These are phyloP conservation scores for Choreutis nemorana DNA, from an alignment of 2,888 invertebrate species.

Conservation along the genomic window DNA sequence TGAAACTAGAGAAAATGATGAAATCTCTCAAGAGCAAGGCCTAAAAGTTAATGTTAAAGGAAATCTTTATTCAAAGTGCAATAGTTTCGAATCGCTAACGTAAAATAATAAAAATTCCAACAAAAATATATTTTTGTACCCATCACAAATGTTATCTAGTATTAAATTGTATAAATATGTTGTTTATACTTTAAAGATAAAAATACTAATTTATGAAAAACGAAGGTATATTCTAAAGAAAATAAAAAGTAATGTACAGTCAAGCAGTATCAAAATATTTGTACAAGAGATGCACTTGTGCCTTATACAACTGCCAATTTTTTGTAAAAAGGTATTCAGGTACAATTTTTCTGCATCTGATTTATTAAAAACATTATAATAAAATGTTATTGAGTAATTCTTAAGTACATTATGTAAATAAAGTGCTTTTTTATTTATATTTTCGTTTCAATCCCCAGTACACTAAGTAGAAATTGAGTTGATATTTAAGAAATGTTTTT, in stretches of 20 bases:
- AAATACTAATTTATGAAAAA: too few species aligned
- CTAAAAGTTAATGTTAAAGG: conserved; percentile 26
- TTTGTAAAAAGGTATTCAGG: too few species aligned
- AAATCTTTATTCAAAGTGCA: conserved; percentile 3
- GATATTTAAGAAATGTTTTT: too few species aligned
- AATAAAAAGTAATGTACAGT: too few species aligned
- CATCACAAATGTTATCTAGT: conserved; percentile 15
- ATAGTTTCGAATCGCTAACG: not conserved
- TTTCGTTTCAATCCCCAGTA: too few species aligned
- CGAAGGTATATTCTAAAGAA: too few species aligned
- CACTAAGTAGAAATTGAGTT: too few species aligned
- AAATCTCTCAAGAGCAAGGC: conserved; percentile 77
- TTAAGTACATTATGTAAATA: too few species aligned
- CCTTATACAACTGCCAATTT: conserved; percentile 5
- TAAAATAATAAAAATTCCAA: conserved; percentile 1
- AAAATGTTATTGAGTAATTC: too few species aligned
- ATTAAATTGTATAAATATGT: conserved; percentile 5
- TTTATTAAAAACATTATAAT: too few species aligned
- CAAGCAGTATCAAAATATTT: conserved; percentile 1
- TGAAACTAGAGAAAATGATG: conserved; percentile 94
- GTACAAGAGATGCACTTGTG: not conserved
- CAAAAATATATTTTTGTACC: conserved; percentile 5
- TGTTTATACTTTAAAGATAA: conserved; percentile 3
- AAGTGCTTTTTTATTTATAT: too few species aligned
- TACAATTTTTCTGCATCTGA: too few species aligned